A percentile compares a stretch with the other conserved stretches of the same genome.
These are phyloP conservation scores for Papilio polytes DNA, from an alignment of 1,140 invertebrate species.

Conservation along the genomic window DNA sequence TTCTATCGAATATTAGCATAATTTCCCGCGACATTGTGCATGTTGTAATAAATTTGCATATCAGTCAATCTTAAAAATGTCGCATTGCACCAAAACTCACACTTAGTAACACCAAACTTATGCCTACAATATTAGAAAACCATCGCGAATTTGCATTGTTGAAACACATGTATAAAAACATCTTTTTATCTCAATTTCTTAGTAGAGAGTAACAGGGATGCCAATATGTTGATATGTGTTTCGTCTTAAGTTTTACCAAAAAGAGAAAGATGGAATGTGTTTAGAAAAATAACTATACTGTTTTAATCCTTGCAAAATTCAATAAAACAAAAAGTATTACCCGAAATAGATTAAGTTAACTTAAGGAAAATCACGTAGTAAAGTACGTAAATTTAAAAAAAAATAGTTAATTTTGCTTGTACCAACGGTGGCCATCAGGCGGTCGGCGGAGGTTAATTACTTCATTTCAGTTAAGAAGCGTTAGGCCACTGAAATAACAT, in stretches of 20 bases:
- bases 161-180: too few relatives aligned
- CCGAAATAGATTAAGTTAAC: too few relatives aligned
- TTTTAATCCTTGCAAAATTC: too few relatives aligned
- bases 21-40: neutral
- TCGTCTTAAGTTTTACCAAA: too few relatives aligned
- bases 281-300: too few relatives aligned
- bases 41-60: slow-evolving; percentile 25
- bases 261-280: too few relatives aligned
- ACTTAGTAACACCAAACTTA: neutral
- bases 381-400: neutral
- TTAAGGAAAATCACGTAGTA: neutral
- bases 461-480: slow-evolving; percentile 56
- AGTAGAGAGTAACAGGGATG: too few relatives aligned
- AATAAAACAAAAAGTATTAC: too few relatives aligned
- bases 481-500: slow-evolving; percentile 53
- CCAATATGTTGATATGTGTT: too few relatives aligned
- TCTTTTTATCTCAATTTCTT: too few relatives aligned
- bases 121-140: neutral
- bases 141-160: neutral
- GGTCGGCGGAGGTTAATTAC: slow-evolving; percentile 54
- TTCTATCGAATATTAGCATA: slow-evolving; percentile 13
- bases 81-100: slow-evolving; percentile 25
- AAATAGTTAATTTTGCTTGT: neutral
- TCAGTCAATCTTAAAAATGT: slow-evolving; percentile 26
- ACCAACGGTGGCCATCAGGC: slow-evolving; percentile 44